A percentile compares a stretch with the other conserved stretches of the same genome.
Evolutionary conservation across 2,888 invertebrate genomes (phyloP).

Genomic region (Neria commutata): DNA sequence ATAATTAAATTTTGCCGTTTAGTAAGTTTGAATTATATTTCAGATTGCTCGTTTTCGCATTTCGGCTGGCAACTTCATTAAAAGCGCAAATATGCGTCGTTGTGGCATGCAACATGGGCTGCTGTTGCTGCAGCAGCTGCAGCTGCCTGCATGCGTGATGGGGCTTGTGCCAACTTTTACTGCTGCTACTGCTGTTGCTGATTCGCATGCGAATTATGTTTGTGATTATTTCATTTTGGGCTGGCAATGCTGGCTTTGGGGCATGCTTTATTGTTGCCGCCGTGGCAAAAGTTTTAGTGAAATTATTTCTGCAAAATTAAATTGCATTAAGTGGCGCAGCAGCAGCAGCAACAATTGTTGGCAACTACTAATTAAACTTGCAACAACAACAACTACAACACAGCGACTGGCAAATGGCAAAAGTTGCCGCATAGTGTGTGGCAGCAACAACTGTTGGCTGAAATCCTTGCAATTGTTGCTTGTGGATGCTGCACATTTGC

Average conservation of each 20-base stretch:
- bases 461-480: too few species aligned
- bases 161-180: too few species aligned
- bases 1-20: neutral
- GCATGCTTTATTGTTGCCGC: neutral
- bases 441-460: too few species aligned
- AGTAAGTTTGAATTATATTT: neutral
- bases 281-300: neutral
- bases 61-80: too few species aligned
- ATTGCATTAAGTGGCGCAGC: constrained; percentile 3
- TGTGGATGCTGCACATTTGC: too few species aligned
- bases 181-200: neutral
- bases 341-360: neutral
- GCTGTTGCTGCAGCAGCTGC: neutral
- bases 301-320: constrained; percentile 4
- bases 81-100: too few species aligned
- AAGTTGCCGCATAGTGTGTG: too few species aligned
- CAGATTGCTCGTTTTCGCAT: constrained; percentile 1
- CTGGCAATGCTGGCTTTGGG: too few species aligned
- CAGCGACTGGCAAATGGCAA: neutral
- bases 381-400: neutral
- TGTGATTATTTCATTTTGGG: neutral
- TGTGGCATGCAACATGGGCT: neutral
- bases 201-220: constrained; percentile 3
- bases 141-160: too few species aligned
- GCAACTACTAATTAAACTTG: neutral